Conservation (phyloP, 2,888 invertebrate genomes). For the Perithous albicinctus region DNA sequence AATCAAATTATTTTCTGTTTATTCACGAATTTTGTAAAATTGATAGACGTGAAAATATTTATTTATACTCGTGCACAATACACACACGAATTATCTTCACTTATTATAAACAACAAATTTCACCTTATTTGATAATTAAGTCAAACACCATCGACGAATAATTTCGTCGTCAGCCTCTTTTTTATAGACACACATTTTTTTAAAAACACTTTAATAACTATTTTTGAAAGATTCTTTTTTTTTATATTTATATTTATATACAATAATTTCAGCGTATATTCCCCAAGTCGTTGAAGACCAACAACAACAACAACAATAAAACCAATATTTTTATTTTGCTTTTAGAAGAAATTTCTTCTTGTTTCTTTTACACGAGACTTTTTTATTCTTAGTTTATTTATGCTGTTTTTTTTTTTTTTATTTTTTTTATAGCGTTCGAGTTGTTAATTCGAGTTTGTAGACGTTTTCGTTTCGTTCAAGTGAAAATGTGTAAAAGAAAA, state of each 20-base stretch:
- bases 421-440: background rate
- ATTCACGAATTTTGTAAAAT: background rate
- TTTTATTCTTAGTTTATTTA: background rate
- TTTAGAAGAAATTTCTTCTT: background rate
- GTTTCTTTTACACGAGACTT: too few relatives aligned
- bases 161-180: background rate
- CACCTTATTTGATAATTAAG: background rate
- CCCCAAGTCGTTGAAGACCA: constrained; percentile 31
- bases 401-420: background rate
- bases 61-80: background rate
- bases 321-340: too few relatives aligned
- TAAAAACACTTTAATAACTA: constrained; percentile 14
- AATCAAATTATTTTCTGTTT: background rate
- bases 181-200: background rate
- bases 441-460: too few relatives aligned
- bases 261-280: constrained; percentile 45
- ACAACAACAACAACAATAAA: background rate
- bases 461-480: background rate
- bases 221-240: background rate
- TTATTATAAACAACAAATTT: background rate
- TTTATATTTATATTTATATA: constrained; percentile 13
- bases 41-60: background rate
- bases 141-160: constrained; percentile 3
- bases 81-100: background rate
- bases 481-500: too few relatives aligned